Conservation (phyloP, 2,797 vertebrate species). For the Mastacembelus armatus region DNA sequence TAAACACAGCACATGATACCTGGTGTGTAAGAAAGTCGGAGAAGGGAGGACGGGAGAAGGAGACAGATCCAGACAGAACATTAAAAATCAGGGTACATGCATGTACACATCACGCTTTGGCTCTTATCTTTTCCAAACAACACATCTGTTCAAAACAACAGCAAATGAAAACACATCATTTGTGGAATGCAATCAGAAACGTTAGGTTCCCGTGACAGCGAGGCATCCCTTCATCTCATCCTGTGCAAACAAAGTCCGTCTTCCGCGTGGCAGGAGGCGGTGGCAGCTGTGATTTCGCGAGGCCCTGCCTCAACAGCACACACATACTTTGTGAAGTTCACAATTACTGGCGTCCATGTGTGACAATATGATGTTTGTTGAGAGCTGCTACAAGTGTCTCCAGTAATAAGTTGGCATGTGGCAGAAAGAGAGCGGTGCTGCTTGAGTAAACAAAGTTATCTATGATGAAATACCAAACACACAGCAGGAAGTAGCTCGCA, state of each 20-base stretch:
- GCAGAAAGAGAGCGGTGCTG: constrained; percentile 60
- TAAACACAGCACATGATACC: constrained; percentile 51
- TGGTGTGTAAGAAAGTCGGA: constrained; percentile 51
- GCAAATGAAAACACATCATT: constrained; percentile 73
- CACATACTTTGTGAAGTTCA: constrained; percentile 79
- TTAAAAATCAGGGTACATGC: constrained; percentile 68
- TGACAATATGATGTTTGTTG: constrained; percentile 83
- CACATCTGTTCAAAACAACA: constrained; percentile 83
- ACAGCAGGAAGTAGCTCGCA: constrained; percentile 62
- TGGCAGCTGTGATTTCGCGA: constrained; percentile 62
- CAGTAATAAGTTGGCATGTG: constrained; percentile 78
- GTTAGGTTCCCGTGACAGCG: constrained; percentile 81
- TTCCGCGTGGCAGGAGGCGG: constrained; percentile 76
- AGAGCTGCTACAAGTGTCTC: constrained; percentile 81
- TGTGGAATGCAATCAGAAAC: constrained; percentile 84
- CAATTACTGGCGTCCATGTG: constrained; percentile 83
- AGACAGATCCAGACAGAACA: constrained; percentile 45
- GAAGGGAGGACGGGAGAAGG: constrained; percentile 8
- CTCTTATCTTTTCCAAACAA: constrained; percentile 80
- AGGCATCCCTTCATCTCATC: constrained; percentile 75
- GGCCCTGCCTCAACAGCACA: constrained; percentile 65
- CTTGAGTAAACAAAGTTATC: constrained; percentile 75
- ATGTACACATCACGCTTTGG: constrained; percentile 65
- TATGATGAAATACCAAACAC: constrained; percentile 70
- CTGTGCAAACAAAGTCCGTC: constrained; percentile 78